These are phyloP conservation scores for Anoura caudifer DNA, from an alignment of 2,113 vertebrate species.

Conservation along the genomic window DNA sequence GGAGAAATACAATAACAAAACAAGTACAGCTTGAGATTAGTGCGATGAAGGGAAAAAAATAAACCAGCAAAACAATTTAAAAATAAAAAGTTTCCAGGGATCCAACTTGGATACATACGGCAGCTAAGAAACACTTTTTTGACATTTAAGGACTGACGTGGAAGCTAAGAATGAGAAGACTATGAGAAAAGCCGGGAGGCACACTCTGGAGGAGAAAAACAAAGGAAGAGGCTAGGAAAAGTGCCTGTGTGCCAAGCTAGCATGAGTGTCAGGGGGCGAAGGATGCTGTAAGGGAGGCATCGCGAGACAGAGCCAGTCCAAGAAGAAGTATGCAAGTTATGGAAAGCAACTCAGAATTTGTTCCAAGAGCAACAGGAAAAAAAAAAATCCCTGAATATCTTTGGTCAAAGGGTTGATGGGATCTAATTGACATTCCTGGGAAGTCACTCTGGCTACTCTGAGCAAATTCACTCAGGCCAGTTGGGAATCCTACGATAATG, in stretches of 20 bases:
- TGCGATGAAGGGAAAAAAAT: background rate
- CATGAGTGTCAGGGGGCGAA: background rate
- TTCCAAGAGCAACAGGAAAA: background rate
- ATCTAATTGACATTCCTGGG: background rate
- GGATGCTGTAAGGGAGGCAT: background rate
- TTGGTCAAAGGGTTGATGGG: background rate
- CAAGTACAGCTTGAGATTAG: background rate
- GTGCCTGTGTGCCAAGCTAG: too few species aligned
- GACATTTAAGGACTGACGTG: background rate
- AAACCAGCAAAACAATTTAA: background rate
- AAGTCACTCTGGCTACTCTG: background rate
- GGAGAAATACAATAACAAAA: background rate
- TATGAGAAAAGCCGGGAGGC: background rate
- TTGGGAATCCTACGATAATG: background rate
- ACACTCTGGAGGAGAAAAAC: background rate
- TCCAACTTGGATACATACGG: background rate
- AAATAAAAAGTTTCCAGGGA: background rate
- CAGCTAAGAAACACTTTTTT: background rate
- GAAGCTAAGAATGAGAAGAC: background rate
- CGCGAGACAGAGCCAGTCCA: too few species aligned
- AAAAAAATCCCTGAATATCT: background rate
- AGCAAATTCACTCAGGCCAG: background rate
- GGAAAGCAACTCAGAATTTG: background rate
- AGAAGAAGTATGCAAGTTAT: background rate
- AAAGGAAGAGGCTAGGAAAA: rapidly evolving